Conservation (phyloP, 2,113 vertebrate species). For the Spheniscus mendiculus region DNA sequence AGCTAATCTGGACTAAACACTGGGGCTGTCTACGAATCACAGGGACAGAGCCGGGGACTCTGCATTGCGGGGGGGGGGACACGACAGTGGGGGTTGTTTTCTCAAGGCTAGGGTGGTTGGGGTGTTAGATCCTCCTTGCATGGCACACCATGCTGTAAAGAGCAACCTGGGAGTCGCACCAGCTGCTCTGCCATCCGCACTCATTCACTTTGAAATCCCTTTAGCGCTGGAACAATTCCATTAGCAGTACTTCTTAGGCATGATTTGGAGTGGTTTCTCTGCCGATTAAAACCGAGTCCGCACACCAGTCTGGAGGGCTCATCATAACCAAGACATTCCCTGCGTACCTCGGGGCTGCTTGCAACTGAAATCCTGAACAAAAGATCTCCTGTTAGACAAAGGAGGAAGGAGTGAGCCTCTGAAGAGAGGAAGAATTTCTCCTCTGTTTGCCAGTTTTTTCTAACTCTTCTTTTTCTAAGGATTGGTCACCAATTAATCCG, state of each 20-base stretch:
- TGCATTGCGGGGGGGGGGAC: background rate
- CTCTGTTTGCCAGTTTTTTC: background rate
- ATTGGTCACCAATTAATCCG: background rate
- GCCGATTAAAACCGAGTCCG: background rate
- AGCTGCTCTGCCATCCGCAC: background rate
- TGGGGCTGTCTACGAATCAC: background rate
- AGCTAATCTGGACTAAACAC: background rate
- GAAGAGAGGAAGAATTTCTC: background rate
- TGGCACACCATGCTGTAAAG: background rate
- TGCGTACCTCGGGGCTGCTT: background rate
- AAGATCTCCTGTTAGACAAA: conserved; percentile 58
- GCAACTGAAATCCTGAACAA: conserved; percentile 42
- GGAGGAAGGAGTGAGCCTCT: background rate
- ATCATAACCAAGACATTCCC: background rate
- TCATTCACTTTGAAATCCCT: conserved; percentile 42
- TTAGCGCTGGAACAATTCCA: conserved; percentile 60
- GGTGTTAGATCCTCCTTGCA: background rate
- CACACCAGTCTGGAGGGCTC: background rate
- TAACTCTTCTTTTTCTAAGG: background rate
- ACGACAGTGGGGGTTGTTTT: background rate
- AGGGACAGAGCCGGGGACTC: background rate
- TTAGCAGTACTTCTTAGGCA: conserved; percentile 16
- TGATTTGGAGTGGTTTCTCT: background rate
- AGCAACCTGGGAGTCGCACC: background rate
- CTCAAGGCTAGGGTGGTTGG: background rate